phyloP scores from a whole-genome alignment of 1,140 invertebrate genomes.

The Papilio polytes region DNA sequence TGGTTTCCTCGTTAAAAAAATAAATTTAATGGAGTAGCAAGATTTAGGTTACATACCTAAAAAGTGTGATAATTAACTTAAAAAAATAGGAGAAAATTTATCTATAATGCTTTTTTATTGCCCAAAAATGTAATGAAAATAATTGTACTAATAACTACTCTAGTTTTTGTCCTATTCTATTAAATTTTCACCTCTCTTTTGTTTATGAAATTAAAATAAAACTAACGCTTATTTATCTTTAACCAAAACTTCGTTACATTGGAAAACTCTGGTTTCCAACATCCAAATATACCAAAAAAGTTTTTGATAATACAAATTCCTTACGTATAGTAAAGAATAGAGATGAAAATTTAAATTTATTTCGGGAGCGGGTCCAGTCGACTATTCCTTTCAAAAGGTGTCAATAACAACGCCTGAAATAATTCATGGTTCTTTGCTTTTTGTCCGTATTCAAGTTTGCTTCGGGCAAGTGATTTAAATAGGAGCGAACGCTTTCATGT shows the following conservation, averaged over 20 bases:
- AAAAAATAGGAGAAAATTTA: no score
- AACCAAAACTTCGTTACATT: no score
- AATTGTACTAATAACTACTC: no score
- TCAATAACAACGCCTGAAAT: constrained; percentile 23
- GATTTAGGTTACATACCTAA: background rate
- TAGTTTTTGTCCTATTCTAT: no score
- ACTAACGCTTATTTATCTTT: no score
- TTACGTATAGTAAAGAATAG: background rate
- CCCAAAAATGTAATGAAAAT: no score
- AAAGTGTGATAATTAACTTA: no score
- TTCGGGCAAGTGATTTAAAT: background rate
- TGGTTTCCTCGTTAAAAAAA: constrained; percentile 15
- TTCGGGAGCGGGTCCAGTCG: background rate
- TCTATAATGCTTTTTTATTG: no score
- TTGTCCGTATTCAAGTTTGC: constrained; percentile 4
- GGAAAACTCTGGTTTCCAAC: no score
- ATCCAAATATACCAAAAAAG: background rate
- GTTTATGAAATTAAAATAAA: no score
- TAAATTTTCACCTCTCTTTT: no score
- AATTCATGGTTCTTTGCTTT: constrained; percentile 28
- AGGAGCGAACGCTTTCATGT: background rate
- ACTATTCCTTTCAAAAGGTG: constrained; percentile 13
- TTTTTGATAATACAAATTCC: background rate
- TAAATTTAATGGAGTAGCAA: background rate
- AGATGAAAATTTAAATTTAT: background rate